Conservation (phyloP, 2,113 vertebrate genomes). For the Muscicapa adusta region DNA sequence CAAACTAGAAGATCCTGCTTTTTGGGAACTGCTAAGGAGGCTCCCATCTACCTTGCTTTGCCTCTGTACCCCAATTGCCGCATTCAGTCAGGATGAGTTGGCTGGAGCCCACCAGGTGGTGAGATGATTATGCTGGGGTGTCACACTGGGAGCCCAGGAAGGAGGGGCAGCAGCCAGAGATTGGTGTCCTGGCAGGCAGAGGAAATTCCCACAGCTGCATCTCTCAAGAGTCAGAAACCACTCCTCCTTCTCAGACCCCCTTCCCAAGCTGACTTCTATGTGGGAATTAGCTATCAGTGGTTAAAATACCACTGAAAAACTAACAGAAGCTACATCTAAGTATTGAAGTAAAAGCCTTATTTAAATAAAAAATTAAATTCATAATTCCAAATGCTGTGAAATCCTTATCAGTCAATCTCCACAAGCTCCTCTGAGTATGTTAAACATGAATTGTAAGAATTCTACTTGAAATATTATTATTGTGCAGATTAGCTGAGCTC, state of each 20-base stretch:
- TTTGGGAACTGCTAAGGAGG: background rate
- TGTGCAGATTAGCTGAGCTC: conserved; percentile 18
- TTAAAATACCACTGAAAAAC: conserved; percentile 2
- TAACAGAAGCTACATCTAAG: background rate
- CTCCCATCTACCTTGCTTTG: background rate
- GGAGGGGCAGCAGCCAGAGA: background rate
- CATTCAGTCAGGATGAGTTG: background rate
- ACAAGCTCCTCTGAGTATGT: background rate
- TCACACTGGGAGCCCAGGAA: background rate
- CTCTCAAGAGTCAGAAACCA: background rate
- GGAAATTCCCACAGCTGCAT: background rate
- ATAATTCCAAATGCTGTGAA: conserved; percentile 24
- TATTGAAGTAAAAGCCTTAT: background rate
- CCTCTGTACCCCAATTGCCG: background rate
- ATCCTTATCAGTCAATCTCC: conserved; percentile 38
- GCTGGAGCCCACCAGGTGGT: background rate
- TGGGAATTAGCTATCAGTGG: background rate
- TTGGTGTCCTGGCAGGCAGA: fast-evolving
- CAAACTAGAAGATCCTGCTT: background rate
- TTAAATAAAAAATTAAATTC: background rate
- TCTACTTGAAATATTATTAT: conserved; percentile 28
- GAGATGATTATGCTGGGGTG: fast-evolving
- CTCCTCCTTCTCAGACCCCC: background rate
- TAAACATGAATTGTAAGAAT: conserved; percentile 40
- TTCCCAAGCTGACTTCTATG: background rate